Evolutionary conservation across 2,797 vertebrate species (phyloP).

Genomic region (Malacoraja senta): DNA sequence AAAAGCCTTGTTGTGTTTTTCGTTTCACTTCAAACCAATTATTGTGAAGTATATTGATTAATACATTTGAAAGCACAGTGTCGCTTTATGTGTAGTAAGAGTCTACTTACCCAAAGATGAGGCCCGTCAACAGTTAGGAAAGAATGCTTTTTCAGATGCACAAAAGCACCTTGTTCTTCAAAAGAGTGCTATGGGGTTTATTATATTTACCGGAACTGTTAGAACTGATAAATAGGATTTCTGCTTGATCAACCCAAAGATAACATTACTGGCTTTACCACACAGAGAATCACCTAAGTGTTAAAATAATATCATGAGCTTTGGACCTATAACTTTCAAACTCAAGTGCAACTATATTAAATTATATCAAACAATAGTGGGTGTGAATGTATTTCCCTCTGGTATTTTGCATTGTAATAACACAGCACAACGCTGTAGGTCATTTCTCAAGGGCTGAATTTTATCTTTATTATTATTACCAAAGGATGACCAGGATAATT

Average conservation of each 20-base stretch:
- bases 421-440: neutral
- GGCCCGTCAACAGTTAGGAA: too few species aligned
- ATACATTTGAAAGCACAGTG: too few species aligned
- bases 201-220: neutral
- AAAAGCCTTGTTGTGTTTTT: neutral
- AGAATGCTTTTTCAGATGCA: neutral
- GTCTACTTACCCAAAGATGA: too few species aligned
- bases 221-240: neutral
- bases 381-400: neutral
- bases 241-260: neutral
- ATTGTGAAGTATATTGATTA: too few species aligned
- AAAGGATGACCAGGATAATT: neutral
- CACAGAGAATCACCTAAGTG: neutral
- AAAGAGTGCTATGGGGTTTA: neutral
- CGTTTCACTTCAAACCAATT: too few species aligned
- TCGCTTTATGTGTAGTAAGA: too few species aligned
- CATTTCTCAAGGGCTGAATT: neutral
- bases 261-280: neutral
- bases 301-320: neutral
- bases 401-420: neutral
- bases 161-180: neutral
- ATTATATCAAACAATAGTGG: neutral
- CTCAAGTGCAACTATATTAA: neutral
- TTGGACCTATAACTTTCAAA: neutral
- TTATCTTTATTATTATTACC: neutral